phyloP scores from a whole-genome alignment of 2,113 vertebrate genomes.

The Psilopogon haemacephalus region DNA sequence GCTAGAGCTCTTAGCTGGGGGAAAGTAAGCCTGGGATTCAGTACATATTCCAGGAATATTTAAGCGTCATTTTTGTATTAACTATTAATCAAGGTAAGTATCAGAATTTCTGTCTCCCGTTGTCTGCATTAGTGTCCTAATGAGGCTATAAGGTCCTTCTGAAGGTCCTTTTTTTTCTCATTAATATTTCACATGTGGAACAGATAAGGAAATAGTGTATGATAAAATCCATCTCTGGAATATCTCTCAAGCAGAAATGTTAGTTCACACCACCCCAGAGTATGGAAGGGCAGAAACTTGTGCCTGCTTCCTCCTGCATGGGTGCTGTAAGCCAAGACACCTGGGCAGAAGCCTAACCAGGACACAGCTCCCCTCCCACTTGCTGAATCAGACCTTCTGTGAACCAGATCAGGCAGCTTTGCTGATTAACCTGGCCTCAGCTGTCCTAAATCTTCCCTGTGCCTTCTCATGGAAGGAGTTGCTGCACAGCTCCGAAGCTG shows the following conservation, averaged over 20 bases:
- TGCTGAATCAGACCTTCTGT: not conserved
- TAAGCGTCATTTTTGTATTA: not conserved
- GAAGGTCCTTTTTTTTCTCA: not conserved
- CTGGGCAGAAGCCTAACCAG: accelerated
- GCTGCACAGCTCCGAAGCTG: not conserved
- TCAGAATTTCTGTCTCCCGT: not conserved
- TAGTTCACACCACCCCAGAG: accelerated
- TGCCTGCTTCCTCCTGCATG: accelerated
- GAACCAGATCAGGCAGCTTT: not conserved
- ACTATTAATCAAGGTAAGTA: not conserved
- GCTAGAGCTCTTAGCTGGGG: not conserved
- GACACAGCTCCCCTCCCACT: not conserved
- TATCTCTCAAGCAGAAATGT: not conserved
- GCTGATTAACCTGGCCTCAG: not conserved
- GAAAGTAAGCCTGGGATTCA: not conserved
- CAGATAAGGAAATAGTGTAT: not conserved
- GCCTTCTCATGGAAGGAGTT: not conserved
- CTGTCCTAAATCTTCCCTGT: not conserved
- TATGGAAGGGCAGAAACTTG: not conserved
- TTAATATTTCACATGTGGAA: not conserved
- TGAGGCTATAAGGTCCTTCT: not conserved
- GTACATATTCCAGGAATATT: not conserved
- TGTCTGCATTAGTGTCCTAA: not conserved
- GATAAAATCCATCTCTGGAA: not conserved
- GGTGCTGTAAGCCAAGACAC: not conserved